These are phyloP conservation scores for Aproaerema taeniolella DNA, from an alignment of 2,888 invertebrate genomes.

Conservation along the genomic window DNA sequence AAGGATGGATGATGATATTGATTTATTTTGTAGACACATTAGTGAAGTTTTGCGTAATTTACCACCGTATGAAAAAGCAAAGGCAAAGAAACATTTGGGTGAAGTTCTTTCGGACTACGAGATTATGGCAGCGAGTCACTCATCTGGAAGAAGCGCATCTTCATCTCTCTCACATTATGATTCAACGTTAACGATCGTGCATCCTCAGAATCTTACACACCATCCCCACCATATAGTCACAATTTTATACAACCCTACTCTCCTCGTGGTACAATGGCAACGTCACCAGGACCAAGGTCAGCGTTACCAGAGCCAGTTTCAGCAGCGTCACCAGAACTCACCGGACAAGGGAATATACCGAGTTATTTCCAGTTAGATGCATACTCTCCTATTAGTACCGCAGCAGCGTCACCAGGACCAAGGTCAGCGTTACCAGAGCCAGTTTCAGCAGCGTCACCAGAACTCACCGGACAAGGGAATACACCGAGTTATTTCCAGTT, in stretches of 20 bases:
- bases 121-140: slow-evolving; percentile 9
- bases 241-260: neutral
- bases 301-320: too few relatives aligned
- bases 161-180: slow-evolving; percentile 10
- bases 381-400: slow-evolving; percentile 10
- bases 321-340: neutral
- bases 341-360: neutral
- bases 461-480: slow-evolving; percentile 1
- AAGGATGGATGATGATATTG: slow-evolving; percentile 12
- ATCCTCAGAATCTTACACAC: slow-evolving; percentile 7
- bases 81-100: slow-evolving; percentile 14
- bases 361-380: slow-evolving; percentile 7
- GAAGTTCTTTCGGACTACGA: slow-evolving; percentile 11
- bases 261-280: neutral
- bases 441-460: slow-evolving; percentile 3
- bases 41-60: slow-evolving; percentile 12
- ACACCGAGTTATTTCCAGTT: slow-evolving; percentile 3
- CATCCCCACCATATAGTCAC: slow-evolving; percentile 1
- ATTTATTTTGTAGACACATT: slow-evolving; percentile 10
- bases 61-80: slow-evolving; percentile 10
- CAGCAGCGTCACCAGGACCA: slow-evolving; percentile 11
- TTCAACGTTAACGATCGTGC: slow-evolving; percentile 6
- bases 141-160: slow-evolving; percentile 6
- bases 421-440: slow-evolving; percentile 5
- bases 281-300: too few relatives aligned